Evolutionary conservation across 2,888 invertebrate species (phyloP), one percentile per base, ranked within the genome.

Genomic region (Ctenicera cuprea): DNA sequence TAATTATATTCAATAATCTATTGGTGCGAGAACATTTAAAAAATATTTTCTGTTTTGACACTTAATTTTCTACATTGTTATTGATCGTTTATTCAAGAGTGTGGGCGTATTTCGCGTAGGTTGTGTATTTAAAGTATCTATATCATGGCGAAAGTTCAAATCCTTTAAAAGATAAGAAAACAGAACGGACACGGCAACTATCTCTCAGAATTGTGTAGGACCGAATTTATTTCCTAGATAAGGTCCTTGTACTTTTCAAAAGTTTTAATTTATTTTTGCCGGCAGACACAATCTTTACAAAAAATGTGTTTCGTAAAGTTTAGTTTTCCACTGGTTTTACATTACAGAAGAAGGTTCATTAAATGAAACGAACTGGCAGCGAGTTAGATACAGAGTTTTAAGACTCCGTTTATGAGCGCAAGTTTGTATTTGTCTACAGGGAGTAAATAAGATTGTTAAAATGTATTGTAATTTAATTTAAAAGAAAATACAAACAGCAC

Each of bases 221-320:
- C 38, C 38, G 37, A 59, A 59, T 59, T 59, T 59, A 59, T 59
- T 20, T 59, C 38, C 9, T 18, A 33, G 59, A 59, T 59, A 59
- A 59, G 14, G 59, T 37, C 38, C n/a, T 38, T 18, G 22, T 30
- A 38, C 37, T 59, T 4, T 8, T 37, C 18, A 38, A 59, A 59
- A 59, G 37, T 59, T 62, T 45, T 43, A 62, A 62, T 62, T 62
- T 59, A 38, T 18, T 38, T 59, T 12, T 20, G 18, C 8, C 14
- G 38, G 37, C 2, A 33, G 33, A 33, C 33, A 9, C 33, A 9
- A 33, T 33, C 26, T 26, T 33, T 8, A 9, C 9, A 33, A 33
- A 33, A 33, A 33, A 1, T 33, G 9, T 33, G 7, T 33, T 33
- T 33, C 9, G 8, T 33, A 9, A 9, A 33, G 8, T 33, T 33